phyloP scores from a whole-genome alignment of 2,888 invertebrate genomes.

The Dinocampus coccinellae region DNA sequence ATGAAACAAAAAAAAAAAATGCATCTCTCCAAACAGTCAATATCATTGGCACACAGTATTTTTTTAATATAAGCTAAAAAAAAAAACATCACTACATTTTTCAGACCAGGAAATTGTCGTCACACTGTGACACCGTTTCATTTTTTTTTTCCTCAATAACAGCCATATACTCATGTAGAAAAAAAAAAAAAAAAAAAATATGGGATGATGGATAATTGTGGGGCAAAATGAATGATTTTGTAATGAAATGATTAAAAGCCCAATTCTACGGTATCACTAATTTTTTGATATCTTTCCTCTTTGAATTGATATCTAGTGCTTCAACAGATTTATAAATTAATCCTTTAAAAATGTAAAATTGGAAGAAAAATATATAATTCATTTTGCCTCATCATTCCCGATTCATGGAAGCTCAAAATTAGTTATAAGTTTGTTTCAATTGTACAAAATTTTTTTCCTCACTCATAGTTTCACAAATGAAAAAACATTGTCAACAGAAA shows the following conservation, averaged over 20 bases:
- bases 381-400: neutral
- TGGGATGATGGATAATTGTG: neutral
- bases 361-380: neutral
- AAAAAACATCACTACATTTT: slow-evolving; percentile 5
- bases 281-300: neutral
- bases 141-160: neutral
- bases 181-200: neutral
- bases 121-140: neutral
- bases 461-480: neutral
- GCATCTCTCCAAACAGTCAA: neutral
- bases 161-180: slow-evolving; percentile 1
- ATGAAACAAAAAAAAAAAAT: neutral
- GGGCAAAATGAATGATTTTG: neutral
- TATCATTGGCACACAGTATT: neutral
- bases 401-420: slow-evolving; percentile 3
- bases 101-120: slow-evolving; percentile 4
- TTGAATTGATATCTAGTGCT: too few relatives aligned
- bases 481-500: slow-evolving; percentile 11
- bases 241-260: neutral
- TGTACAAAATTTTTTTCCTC: neutral
- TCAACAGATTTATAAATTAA: neutral
- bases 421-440: neutral
- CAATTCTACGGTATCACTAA: neutral
- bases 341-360: neutral
- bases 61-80: neutral